These are phyloP conservation scores for Himalopsyche phryganea DNA, from an alignment of 1,140 invertebrate genomes.

Conservation along the genomic window DNA sequence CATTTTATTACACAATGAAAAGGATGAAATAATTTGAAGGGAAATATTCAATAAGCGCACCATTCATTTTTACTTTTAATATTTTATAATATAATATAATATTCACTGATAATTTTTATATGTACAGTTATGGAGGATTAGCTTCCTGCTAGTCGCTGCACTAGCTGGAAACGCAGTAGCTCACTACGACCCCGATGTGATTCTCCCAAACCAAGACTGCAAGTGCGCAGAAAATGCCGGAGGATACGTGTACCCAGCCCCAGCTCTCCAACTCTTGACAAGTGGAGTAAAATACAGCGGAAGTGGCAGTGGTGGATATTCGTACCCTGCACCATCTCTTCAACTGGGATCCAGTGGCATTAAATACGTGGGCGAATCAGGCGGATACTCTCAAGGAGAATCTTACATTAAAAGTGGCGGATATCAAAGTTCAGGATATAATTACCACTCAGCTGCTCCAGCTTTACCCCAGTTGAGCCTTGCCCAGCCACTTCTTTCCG, in stretches of 20 bases:
- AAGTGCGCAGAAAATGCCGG: conserved; percentile 35
- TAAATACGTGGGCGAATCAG: conserved; percentile 35
- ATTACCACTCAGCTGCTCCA: conserved; percentile 29
- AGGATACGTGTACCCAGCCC: conserved; percentile 47
- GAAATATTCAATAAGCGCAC: too few relatives aligned
- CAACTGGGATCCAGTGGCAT: conserved; percentile 40
- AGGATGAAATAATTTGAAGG: too few relatives aligned
- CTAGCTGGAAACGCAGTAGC: conserved; percentile 36
- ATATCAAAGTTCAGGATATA: conserved; percentile 6
- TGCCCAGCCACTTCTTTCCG: conserved; percentile 17
- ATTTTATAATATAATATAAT: background rate
- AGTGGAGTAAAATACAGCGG: conserved; percentile 37
- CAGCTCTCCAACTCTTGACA: conserved; percentile 41
- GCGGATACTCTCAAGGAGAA: conserved; percentile 21
- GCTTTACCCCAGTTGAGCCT: conserved; percentile 16
- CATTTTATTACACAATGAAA: too few relatives aligned
- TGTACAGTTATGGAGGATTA: conserved; percentile 17
- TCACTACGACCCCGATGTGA: conserved; percentile 51
- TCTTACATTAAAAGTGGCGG: conserved; percentile 15
- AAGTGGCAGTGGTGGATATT: conserved; percentile 39
- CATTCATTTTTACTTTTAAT: background rate
- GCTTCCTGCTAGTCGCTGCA: conserved; percentile 27
- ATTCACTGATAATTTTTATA: background rate
- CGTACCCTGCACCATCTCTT: conserved; percentile 43
- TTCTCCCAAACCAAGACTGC: conserved; percentile 39